Evolutionary conservation across 1,140 invertebrate species (phyloP).

Genomic region (Anadara kagoshimensis): DNA sequence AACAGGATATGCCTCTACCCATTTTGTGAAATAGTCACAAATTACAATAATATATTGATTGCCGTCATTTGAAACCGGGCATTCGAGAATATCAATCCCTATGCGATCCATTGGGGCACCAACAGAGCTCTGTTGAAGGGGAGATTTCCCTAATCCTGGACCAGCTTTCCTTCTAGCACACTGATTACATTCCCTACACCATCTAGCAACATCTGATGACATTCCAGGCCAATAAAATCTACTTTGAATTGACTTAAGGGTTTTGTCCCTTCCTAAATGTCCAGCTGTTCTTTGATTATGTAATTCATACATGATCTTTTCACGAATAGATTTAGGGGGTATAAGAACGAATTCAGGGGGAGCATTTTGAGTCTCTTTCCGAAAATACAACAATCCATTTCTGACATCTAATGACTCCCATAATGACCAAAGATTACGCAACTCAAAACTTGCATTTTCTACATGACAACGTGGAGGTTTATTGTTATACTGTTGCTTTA

Average conservation of each 20-base stretch:
- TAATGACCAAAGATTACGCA: constrained; percentile 16
- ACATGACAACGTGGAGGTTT: constrained; percentile 25
- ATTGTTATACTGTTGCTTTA: constrained; percentile 1
- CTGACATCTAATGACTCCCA: constrained; percentile 13
- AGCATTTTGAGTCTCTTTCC: neutral
- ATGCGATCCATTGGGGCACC: constrained; percentile 28
- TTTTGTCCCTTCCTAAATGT: constrained; percentile 43
- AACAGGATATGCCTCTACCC: constrained; percentile 49
- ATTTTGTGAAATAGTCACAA: constrained; percentile 57
- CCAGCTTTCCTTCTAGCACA: constrained; percentile 46
- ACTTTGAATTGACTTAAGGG: constrained; percentile 20
- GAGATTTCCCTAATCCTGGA: constrained; percentile 24
- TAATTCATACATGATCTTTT: neutral
- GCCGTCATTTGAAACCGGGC: constrained; percentile 19
- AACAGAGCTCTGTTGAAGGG: constrained; percentile 16
- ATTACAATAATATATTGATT: constrained; percentile 59
- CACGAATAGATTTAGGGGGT: constrained; percentile 2
- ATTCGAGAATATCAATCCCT: constrained; percentile 38
- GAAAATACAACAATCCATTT: constrained; percentile 8
- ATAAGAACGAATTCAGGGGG: constrained; percentile 6
- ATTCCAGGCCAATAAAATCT: constrained; percentile 43
- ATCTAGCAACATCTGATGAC: constrained; percentile 25
- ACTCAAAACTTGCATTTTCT: neutral
- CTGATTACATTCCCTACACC: constrained; percentile 40
- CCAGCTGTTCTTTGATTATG: constrained; percentile 22